Evolutionary conservation across 2,888 invertebrate genomes (phyloP).

Genomic region (Halictus ligatus): DNA sequence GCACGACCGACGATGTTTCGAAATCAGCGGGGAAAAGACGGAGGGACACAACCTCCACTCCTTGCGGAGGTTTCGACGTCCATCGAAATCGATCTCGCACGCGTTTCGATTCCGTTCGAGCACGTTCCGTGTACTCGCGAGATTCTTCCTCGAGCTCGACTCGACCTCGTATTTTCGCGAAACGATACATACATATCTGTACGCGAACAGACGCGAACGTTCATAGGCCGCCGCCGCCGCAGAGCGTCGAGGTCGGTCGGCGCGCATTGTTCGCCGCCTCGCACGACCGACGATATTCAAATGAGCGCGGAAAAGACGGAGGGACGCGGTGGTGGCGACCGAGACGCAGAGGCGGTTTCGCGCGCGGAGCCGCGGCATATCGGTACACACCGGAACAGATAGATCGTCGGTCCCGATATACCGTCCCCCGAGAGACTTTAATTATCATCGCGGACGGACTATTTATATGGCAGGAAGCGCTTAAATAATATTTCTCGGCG

Average conservation of each 20-base stretch:
- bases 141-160: too few species aligned
- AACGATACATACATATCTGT: neutral
- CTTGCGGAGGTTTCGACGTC: too few species aligned
- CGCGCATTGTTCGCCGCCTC: slow-evolving; percentile 48
- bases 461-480: slow-evolving; percentile 84
- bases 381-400: slow-evolving; percentile 69
- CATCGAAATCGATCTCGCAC: too few species aligned
- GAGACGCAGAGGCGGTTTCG: slow-evolving; percentile 20
- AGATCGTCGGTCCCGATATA: slow-evolving; percentile 74
- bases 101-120: too few species aligned
- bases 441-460: slow-evolving; percentile 82
- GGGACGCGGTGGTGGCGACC: slow-evolving; percentile 5
- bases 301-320: slow-evolving; percentile 37
- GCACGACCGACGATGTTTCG: too few species aligned
- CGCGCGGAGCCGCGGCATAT: slow-evolving; percentile 37
- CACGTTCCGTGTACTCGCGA: too few species aligned
- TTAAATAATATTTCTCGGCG: slow-evolving; percentile 84
- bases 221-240: neutral
- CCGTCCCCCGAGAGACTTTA: slow-evolving; percentile 77
- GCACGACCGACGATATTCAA: slow-evolving; percentile 52
- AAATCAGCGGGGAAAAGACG: too few species aligned
- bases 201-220: neutral
- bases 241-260: slow-evolving; percentile 37
- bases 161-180: slow-evolving; percentile 5
- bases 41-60: too few species aligned